A percentile compares a stretch with the other conserved stretches of the same genome.
Evolutionary conservation across 2,113 vertebrate species (phyloP).

Genomic region (Oryzias woworae): DNA sequence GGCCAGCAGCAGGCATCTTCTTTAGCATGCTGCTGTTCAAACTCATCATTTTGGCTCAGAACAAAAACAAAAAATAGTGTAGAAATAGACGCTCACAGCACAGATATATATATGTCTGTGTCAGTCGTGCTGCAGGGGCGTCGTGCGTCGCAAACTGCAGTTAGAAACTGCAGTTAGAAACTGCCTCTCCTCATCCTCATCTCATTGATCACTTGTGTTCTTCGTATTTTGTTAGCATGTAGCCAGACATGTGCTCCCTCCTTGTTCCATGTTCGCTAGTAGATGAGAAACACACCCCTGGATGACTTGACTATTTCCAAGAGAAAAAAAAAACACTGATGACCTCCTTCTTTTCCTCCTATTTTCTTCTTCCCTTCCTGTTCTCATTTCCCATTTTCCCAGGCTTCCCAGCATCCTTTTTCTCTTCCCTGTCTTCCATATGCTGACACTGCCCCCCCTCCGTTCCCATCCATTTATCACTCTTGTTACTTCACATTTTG

Average conservation of each 20-base stretch:
- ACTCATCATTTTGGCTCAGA: conserved; percentile 18
- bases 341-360: conserved; percentile 60
- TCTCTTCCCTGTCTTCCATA: conserved; percentile 34
- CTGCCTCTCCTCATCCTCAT: conserved; percentile 25
- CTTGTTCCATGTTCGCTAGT: conserved; percentile 25
- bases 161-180: conserved; percentile 10
- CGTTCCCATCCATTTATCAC: conserved; percentile 40
- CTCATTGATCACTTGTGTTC: conserved; percentile 47
- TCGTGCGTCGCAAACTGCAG: not conserved
- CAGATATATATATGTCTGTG: conserved; percentile 7
- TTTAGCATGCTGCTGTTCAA: not conserved
- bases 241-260: conserved; percentile 42
- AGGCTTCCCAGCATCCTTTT: conserved; percentile 53
- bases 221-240: conserved; percentile 37
- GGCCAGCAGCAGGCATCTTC: conserved; percentile 21
- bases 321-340: conserved; percentile 61
- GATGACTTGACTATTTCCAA: conserved; percentile 67
- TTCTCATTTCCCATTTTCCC: conserved; percentile 42
- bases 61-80: not conserved
- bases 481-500: conserved; percentile 27
- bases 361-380: not conserved
- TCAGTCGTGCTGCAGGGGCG: conserved; percentile 41
- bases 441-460: conserved; percentile 37
- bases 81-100: too few relatives aligned
- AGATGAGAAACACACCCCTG: conserved; percentile 23